Percentiles rank a stretch among this genome's conserved stretches.
Evolutionary conservation across 2,113 vertebrate genomes (phyloP).

Genomic region (Sceloporus undulatus): DNA sequence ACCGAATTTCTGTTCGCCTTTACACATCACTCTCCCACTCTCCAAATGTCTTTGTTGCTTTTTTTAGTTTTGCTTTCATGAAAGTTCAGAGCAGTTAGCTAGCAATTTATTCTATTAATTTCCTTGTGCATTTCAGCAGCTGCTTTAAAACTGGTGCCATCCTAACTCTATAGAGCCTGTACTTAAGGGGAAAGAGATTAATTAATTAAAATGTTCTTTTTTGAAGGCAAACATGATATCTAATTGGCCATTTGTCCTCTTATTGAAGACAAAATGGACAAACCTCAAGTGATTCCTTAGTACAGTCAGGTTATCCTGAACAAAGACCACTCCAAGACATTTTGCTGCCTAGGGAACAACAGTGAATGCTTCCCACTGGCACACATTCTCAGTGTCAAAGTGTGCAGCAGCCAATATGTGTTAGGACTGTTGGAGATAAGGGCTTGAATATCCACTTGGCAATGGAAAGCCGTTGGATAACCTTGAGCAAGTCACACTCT

Average conservation of each 20-base stretch:
- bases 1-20: not conserved
- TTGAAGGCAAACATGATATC: not conserved
- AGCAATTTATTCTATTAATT: slow-evolving; percentile 3
- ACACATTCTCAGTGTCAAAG: no score
- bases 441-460: no score
- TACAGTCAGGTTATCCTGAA: not conserved
- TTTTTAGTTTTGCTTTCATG: not conserved
- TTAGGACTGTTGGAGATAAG: no score
- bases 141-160: slow-evolving; percentile 2
- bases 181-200: not conserved
- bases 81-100: not conserved
- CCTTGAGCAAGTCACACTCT: no score
- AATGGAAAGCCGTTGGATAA: no score
- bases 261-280: not conserved
- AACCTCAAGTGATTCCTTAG: not conserved
- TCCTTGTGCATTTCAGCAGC: not conserved
- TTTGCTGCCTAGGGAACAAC: no score
- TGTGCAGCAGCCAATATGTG: no score
- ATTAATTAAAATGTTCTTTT: not conserved
- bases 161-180: not conserved
- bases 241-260: not conserved
- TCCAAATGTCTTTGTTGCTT: not conserved
- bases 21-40: not conserved
- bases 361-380: no score
- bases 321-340: no score